A percentile compares a stretch with the other conserved stretches of the same genome.
Conservation (phyloP, 2,113 vertebrate species). For the Pipa parva region DNA sequence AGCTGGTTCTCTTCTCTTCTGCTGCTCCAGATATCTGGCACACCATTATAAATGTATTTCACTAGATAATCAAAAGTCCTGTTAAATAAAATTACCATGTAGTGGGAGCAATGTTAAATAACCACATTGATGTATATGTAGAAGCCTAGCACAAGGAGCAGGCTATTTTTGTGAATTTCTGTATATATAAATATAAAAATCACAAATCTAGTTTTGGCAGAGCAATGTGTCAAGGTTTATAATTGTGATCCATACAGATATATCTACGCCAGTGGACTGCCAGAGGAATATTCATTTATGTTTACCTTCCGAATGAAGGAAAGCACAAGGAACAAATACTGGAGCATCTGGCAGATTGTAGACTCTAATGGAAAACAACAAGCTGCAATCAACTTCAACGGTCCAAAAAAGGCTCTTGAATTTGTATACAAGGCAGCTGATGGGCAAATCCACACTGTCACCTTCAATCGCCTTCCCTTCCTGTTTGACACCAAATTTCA, state of each 20-base stretch:
- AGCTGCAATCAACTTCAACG: constrained; percentile 77
- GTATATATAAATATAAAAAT: too few species aligned
- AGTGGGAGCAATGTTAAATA: too few species aligned
- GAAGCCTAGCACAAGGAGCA: too few species aligned
- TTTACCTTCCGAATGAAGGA: constrained; percentile 79
- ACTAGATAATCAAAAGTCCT: too few species aligned
- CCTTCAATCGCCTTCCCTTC: constrained; percentile 66
- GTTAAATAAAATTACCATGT: too few species aligned
- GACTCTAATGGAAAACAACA: constrained; percentile 73
- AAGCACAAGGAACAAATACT: constrained; percentile 69
- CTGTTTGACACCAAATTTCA: constrained; percentile 85
- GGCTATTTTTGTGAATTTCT: too few species aligned
- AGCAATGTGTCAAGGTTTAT: constrained; percentile 9
- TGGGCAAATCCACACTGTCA: constrained; percentile 56
- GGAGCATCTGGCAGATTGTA: constrained; percentile 86
- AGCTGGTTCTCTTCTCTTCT: too few species aligned
- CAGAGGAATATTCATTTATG: constrained; percentile 80
- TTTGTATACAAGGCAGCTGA: constrained; percentile 72
- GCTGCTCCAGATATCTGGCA: too few species aligned
- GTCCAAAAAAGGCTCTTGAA: constrained; percentile 69
- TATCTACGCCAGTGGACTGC: constrained; percentile 73
- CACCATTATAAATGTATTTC: too few species aligned
- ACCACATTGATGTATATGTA: too few species aligned
- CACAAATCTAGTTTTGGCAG: too few species aligned
- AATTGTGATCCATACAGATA: constrained; percentile 62